Evolutionary conservation across 2,113 vertebrate species (phyloP), one percentile per base, ranked within the genome.

Genomic region (Syrmaticus mikado): DNA sequence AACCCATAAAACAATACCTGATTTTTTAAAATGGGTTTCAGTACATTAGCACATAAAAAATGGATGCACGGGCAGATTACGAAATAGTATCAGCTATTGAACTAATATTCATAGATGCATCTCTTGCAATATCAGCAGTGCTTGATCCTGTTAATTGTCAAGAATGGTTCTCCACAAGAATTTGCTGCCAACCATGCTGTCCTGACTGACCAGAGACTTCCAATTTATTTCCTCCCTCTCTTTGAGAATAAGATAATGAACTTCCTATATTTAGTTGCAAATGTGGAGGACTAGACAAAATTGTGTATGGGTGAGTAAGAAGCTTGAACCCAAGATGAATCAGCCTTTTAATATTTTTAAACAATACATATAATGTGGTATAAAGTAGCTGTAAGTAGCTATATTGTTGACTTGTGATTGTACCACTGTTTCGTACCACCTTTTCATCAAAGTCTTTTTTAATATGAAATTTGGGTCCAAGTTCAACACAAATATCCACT

Each of bases 91-190:
- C 25, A 53, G 17, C 27, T 53, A 16, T 6, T 53, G 52, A 53
- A 28, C 27, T 28, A 53, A 53, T 28, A 53, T 40, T 58, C 2
- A 2, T 24, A 46, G n/a, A 8, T 11, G 13, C 4, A 34, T 2
- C 6, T 80, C 19, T 74, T 55, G 14, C 11, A 32, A 0, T 53
- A 21, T 34, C 41, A 67, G 17, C 10, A 68, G 53, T 27, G 15
- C 6, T 10, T 22, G 6, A 52, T 27, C 4, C 53, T 5, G 0
- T 21, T 43, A 36, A 2, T 22, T 78, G 19, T 50, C 34, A 43
- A 16, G 60, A 6, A 65, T 0, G 2, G 27, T 13, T 40, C 20
- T 74, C 20, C 27, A 14, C 0, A 62, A 7, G 4, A 4, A 2
- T 71, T 58, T 82, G 13, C 18, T 87, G 19, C 40, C 12, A 58